These are phyloP conservation scores for Crematogaster levior DNA, from an alignment of 2,888 invertebrate genomes.

Conservation along the genomic window DNA sequence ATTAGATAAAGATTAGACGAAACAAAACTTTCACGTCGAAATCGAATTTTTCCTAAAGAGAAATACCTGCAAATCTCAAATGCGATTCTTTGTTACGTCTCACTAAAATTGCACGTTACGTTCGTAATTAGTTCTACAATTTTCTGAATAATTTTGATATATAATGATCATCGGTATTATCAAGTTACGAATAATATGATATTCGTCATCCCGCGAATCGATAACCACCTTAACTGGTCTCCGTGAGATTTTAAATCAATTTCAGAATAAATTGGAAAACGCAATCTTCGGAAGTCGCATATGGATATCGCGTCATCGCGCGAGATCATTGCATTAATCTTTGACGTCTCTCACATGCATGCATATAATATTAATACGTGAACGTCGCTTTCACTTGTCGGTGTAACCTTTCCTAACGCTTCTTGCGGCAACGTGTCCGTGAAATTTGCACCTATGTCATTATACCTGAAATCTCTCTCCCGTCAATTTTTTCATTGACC, in stretches of 20 bases:
- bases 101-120: conserved; percentile 3
- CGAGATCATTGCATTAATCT: conserved; percentile 40
- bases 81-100: not conserved
- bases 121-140: not conserved
- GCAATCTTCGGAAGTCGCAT: conserved; percentile 8
- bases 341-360: conserved; percentile 32
- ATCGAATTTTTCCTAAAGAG: not conserved
- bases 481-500: conserved; percentile 36
- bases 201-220: not conserved
- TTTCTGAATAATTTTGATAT: not conserved
- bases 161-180: not conserved
- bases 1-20: conserved; percentile 15
- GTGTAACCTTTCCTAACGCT: conserved; percentile 55
- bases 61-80: not conserved
- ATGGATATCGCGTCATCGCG: conserved; percentile 5
- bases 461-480: conserved; percentile 31
- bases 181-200: not conserved
- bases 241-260: not conserved
- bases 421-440: conserved; percentile 49
- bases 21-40: not conserved
- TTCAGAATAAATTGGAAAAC: not conserved
- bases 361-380: conserved; percentile 55
- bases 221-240: not conserved
- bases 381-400: conserved; percentile 68
- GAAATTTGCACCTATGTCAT: conserved; percentile 57